Percentiles rank a stretch among this genome's conserved stretches.
Conservation (phyloP, 2,888 invertebrate genomes). For the Carterocephalus palaemon region DNA sequence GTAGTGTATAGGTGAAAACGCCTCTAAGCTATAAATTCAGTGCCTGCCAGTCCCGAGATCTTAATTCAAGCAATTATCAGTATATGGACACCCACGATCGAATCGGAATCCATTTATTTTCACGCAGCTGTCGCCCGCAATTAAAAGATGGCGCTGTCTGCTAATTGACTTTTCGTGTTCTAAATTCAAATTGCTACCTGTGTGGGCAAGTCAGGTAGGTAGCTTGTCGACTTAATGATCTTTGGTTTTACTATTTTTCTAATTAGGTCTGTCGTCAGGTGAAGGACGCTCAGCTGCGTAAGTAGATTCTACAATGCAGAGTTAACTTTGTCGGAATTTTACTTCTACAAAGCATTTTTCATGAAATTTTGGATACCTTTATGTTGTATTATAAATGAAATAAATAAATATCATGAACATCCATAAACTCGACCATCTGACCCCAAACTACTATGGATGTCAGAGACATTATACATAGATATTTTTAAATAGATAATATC, state of each 20-base stretch:
- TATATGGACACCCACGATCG: slow-evolving; percentile 21
- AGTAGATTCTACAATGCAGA: too few species aligned
- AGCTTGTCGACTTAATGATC: slow-evolving; percentile 43
- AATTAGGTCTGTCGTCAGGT: slow-evolving; percentile 25
- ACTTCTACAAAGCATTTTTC: too few species aligned
- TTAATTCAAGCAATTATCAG: slow-evolving; percentile 24
- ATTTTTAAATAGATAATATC: too few species aligned
- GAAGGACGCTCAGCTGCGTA: too few species aligned
- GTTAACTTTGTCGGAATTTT: too few species aligned
- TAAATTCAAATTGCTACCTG: slow-evolving; percentile 45
- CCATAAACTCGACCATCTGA: too few species aligned
- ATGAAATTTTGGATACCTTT: too few species aligned
- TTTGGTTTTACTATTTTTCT: slow-evolving; percentile 31
- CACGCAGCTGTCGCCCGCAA: slow-evolving; percentile 64
- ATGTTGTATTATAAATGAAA: too few species aligned
- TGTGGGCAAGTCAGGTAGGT: slow-evolving; percentile 37
- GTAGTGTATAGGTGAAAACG: too few species aligned
- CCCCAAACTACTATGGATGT: too few species aligned
- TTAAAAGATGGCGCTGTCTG: slow-evolving; percentile 66
- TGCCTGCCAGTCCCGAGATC: slow-evolving; percentile 3
- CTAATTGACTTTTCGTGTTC: slow-evolving; percentile 80
- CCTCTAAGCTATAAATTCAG: slow-evolving; percentile 1
- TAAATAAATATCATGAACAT: too few species aligned
- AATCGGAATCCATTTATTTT: slow-evolving; percentile 44
- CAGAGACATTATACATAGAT: too few species aligned